These are phyloP conservation scores for Leptinotarsa undecemlineata DNA, from an alignment of 1,140 invertebrate species.

Conservation along the genomic window DNA sequence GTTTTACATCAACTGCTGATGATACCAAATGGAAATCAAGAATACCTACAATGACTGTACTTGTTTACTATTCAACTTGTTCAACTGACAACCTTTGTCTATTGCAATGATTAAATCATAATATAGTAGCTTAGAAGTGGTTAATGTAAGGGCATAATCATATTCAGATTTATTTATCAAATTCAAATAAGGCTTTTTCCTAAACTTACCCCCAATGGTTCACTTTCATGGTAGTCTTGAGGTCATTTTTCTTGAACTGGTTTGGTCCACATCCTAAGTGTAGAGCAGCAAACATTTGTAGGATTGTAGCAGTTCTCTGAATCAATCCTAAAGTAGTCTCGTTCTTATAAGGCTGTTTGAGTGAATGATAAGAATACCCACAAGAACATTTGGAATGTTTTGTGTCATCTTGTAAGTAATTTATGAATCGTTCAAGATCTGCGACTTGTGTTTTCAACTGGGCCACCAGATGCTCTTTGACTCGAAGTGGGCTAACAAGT, in stretches of 20 bases:
- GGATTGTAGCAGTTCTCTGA: conserved; percentile 80
- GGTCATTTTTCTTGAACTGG: conserved; percentile 76
- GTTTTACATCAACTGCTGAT: no score
- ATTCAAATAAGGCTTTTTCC: not conserved
- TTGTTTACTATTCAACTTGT: no score
- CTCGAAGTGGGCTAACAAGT: conserved; percentile 91
- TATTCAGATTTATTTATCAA: no score
- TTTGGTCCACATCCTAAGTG: conserved; percentile 84
- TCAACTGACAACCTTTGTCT: no score
- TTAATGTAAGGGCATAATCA: no score
- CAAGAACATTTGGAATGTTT: conserved; percentile 63
- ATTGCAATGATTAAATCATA: no score
- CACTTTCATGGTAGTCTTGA: conserved; percentile 82
- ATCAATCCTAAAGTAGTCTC: conserved; percentile 70
- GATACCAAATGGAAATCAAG: no score
- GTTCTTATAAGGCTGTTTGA: conserved; percentile 51
- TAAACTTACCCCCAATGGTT: conserved; percentile 86
- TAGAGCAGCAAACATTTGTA: conserved; percentile 91
- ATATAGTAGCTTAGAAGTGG: no score
- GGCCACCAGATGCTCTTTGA: conserved; percentile 92
- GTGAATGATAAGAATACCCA: conserved; percentile 65
- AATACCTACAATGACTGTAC: no score
- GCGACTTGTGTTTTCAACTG: conserved; percentile 96
- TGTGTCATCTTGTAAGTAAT: conserved; percentile 86
- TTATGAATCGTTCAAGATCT: conserved; percentile 96